Evolutionary conservation across 2,888 invertebrate genomes (phyloP).

Genomic region (Euproctis similis): DNA sequence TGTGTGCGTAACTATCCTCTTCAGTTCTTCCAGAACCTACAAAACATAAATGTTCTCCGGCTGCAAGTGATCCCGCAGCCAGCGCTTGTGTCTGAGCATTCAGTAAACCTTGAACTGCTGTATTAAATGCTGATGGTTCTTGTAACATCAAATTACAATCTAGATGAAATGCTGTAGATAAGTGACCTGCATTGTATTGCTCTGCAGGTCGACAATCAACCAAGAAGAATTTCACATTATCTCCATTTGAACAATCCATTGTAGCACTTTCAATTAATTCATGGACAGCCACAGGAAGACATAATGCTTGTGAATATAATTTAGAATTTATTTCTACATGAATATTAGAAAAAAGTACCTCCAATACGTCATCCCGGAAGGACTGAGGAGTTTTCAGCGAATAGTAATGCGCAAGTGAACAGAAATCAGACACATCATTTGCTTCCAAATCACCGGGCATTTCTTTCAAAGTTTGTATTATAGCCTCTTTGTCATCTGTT

Average conservation of each 20-base stretch:
- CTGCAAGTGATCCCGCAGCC: slow-evolving; percentile 89
- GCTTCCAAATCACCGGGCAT: slow-evolving; percentile 92
- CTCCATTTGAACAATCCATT: slow-evolving; percentile 77
- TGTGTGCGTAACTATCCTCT: slow-evolving; percentile 96
- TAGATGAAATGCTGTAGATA: slow-evolving; percentile 97
- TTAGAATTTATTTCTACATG: slow-evolving; percentile 77
- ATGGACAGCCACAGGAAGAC: slow-evolving; percentile 95
- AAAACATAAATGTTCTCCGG: slow-evolving; percentile 92
- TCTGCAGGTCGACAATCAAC: slow-evolving; percentile 98
- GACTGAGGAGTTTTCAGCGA: slow-evolving; percentile 94
- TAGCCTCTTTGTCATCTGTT: slow-evolving; percentile 80
- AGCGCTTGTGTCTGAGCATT: slow-evolving; percentile 92
- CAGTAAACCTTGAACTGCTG: slow-evolving; percentile 93
- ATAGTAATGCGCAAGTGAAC: slow-evolving; percentile 97
- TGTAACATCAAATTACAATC: slow-evolving; percentile 98
- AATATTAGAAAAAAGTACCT: slow-evolving; percentile 77
- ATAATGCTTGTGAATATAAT: slow-evolving; percentile 88
- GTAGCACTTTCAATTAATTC: slow-evolving; percentile 91
- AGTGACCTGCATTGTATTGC: slow-evolving; percentile 97
- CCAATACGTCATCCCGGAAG: slow-evolving; percentile 88
- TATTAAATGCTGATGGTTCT: slow-evolving; percentile 95
- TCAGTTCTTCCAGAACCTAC: slow-evolving; percentile 95
- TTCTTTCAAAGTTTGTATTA: slow-evolving; percentile 80
- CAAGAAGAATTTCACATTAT: slow-evolving; percentile 90
- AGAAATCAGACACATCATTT: slow-evolving; percentile 97